phyloP scores from a whole-genome alignment of 2,113 vertebrate species.

The Baryphthengus martii region DNA sequence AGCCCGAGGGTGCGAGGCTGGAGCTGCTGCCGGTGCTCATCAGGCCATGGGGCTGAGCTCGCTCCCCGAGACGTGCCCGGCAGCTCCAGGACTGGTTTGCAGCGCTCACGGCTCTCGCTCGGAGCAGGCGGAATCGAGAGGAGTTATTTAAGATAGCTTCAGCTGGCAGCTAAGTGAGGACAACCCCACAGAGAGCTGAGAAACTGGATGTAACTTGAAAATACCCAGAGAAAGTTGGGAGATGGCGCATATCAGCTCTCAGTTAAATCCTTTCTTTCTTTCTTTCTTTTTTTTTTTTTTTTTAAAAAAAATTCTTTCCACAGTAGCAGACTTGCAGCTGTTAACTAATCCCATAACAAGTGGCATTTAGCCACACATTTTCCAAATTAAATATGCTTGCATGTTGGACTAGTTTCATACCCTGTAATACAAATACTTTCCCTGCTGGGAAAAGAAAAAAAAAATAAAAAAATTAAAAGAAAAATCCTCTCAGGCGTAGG shows the following conservation, averaged over 20 bases:
- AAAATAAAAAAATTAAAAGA: neutral
- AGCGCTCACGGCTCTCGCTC: neutral
- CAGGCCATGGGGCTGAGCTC: neutral
- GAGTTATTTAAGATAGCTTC: neutral
- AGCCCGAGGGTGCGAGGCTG: neutral
- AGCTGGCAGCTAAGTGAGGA: neutral
- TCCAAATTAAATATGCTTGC: conserved; percentile 74
- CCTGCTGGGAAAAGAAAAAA: conserved; percentile 25
- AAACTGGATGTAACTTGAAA: neutral
- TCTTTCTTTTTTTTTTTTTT: neutral
- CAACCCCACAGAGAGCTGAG: neutral
- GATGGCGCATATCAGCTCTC: neutral
- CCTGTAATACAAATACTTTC: conserved; percentile 67
- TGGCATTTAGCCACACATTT: conserved; percentile 74
- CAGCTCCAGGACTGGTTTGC: neutral
- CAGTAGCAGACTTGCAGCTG: conserved; percentile 72
- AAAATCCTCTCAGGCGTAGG: conserved; percentile 9
- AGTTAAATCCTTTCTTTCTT: conserved; percentile 12
- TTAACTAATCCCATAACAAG: conserved; percentile 76
- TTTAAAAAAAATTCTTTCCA: conserved; percentile 45
- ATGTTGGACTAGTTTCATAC: conserved; percentile 67
- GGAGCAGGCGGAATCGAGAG: neutral
- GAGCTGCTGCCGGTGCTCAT: neutral
- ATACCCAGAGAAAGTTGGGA: conserved; percentile 13
- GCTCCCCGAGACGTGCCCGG: neutral